Evolutionary conservation across 2,113 vertebrate genomes (phyloP), one percentile per base, ranked within the genome.

Genomic region (Haliaeetus leucogaster): DNA sequence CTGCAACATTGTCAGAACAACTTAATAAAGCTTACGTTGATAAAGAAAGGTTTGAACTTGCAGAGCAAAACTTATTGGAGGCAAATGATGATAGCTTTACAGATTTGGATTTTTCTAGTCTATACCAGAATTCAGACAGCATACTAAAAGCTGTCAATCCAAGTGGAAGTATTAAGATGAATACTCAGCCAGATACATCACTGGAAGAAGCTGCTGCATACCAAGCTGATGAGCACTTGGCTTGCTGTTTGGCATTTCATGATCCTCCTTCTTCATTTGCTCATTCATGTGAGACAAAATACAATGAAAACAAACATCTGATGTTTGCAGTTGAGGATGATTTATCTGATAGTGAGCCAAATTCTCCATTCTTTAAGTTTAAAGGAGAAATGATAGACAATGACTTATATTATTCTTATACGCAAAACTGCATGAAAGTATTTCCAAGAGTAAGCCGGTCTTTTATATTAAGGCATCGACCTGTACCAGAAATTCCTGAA

Each of bases 341-440:
- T 43, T 79, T 96, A 56, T 67, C 95, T 34, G 97, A 96, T n/a
- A 90, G 83, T 7, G 84, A 92, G 5, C 42, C 92, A 22, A 85
- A 85, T 23, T 91, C 93, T 5, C 23, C 82, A 1, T 89, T 95
- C 32, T 94, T 94, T 65, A 96, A 96, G 6, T 99, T 99, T 96
- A 96, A 97, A 89, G 98, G 99, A 38, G 97, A 98, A 89, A 99
- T 99, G 99, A 97, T 99, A 89, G 98, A 98, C 14, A 99, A 99
- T 93, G 98, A 98, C 47, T 98, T 99, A 70, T 99, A 99, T 40
- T 97, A 90, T 65, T 96, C 98, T 47, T 96, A 18, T 7, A 71
- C 29, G 0, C 80, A 90, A 6, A 95, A 77, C 63, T 77, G 86
- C 38, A 52, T 82, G 50, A 96, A 98, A 66, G 86, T 73, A 55